phyloP scores from a whole-genome alignment of 1,140 invertebrate species.

The Bombus superbus region DNA sequence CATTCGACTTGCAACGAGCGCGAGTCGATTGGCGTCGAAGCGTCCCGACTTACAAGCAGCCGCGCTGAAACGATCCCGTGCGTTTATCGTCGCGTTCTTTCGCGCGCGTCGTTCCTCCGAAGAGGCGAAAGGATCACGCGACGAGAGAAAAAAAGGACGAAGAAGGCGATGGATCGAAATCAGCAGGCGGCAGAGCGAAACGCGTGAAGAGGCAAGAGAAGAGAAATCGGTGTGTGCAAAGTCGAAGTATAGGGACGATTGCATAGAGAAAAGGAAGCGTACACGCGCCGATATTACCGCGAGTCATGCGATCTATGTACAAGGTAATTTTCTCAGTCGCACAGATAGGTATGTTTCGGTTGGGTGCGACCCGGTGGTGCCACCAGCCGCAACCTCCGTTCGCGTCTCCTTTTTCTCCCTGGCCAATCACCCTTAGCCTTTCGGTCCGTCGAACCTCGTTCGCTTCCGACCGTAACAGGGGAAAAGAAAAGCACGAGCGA shows the following conservation, averaged over 20 bases:
- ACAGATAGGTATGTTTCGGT: constrained; percentile 69
- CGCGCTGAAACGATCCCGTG: neutral
- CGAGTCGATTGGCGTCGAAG: neutral
- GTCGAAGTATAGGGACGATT: neutral
- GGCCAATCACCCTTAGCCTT: constrained; percentile 14
- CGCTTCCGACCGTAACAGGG: neutral
- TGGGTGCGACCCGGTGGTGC: neutral
- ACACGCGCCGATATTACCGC: constrained; percentile 39
- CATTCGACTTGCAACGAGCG: neutral
- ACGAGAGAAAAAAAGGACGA: too few relatives aligned
- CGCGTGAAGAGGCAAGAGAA: neutral
- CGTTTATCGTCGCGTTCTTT: neutral
- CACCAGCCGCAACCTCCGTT: constrained; percentile 1
- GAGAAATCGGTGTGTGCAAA: neutral
- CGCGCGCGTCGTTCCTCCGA: neutral
- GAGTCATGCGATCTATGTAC: constrained; percentile 7
- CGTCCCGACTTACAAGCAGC: neutral
- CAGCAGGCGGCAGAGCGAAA: neutral
- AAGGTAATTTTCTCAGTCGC: constrained; percentile 72
- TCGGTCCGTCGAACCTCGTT: constrained; percentile 30
- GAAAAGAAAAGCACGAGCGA: neutral
- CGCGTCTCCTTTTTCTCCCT: constrained; percentile 12
- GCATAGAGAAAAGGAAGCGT: neutral
- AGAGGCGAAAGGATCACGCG: neutral
- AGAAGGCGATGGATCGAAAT: neutral